Evolutionary conservation across 1,140 invertebrate genomes (phyloP).

Genomic region (Portunus trituberculatus): DNA sequence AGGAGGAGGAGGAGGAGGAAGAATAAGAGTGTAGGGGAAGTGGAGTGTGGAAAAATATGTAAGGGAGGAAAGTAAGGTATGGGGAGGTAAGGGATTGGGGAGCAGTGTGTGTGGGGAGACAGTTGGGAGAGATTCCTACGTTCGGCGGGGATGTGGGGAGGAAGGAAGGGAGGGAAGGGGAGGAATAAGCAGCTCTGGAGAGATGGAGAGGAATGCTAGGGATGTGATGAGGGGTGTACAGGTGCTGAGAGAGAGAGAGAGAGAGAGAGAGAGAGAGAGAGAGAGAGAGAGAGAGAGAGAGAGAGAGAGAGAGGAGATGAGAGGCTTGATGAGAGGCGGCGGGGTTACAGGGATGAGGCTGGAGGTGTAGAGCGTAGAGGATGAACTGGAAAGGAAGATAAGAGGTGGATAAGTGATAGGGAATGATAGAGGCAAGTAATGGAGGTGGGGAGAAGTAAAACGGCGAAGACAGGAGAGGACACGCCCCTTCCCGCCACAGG

Average conservation of each 20-base stretch:
- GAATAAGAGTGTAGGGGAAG: background rate
- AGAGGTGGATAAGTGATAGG: background rate
- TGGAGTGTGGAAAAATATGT: background rate
- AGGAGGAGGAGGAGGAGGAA: background rate
- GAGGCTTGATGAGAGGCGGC: background rate
- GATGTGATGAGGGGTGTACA: background rate
- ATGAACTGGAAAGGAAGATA: background rate
- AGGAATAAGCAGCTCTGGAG: background rate
- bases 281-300: background rate
- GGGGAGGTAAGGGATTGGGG: background rate
- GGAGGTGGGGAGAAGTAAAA: too few species aligned
- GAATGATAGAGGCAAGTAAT: background rate
- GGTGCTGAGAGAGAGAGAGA: background rate
- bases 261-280: background rate
- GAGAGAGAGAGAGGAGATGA: background rate
- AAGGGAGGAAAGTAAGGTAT: conserved; percentile 5
- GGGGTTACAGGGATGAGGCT: background rate
- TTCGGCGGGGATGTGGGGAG: background rate
- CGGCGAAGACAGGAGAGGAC: background rate
- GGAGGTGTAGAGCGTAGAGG: background rate
- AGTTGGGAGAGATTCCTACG: background rate
- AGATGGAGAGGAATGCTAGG: conserved; percentile 10
- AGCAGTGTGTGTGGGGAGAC: background rate
- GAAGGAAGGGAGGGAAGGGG: background rate
- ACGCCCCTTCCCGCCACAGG: background rate